Evolutionary conservation across 2,888 invertebrate genomes (phyloP), one percentile per base, ranked within the genome.

Genomic region (Bugulina stolonifera): DNA sequence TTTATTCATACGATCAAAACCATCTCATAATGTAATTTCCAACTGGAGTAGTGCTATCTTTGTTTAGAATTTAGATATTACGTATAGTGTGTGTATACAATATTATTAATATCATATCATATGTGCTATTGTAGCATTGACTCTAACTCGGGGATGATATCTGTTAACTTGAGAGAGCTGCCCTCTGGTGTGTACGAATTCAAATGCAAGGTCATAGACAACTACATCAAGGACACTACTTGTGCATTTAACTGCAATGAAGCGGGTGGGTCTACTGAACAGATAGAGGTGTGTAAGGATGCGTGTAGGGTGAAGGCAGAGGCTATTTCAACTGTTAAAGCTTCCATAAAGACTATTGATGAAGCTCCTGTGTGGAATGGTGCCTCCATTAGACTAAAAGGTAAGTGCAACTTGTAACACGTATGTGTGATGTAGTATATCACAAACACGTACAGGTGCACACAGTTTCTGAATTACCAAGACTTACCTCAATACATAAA

Each of bases 291-390:
- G 2, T 64, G 70, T 23, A 70, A 54, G 18, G 70, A 70, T 43
- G 23, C 2, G 52, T 70, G 70, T 29, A 35, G 70, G 5, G 32
- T 76, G 69, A 74, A 79, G 52, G 94, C 95, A 84, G 93, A 95
- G 84, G 94, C 97, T 0, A 91, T 91, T 0, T 96, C 96, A n/a
- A 95, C 96, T 83, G 96, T 99, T 0, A 93, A 93, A 0, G 94
- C 98, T 0, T 92, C 91, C 10, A 93, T 99, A 0, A 91, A 93
- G 81, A 93, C 93, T 83, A 94, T 99, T 79, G 92, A 94, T 0
- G 93, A 96, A 80, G 95, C 96, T 79, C 96, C 97, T 25, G 93
- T 98, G 25, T 88, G 93, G 70, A 97, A 96, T 85, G 95, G 96
- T 0, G 97, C 96, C 0, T 97, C 96, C 0, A 90, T 98, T 72